Base-by-base conservation (phyloP, 2,797 vertebrate genomes). In the Onychomys arenicola region DNA sequence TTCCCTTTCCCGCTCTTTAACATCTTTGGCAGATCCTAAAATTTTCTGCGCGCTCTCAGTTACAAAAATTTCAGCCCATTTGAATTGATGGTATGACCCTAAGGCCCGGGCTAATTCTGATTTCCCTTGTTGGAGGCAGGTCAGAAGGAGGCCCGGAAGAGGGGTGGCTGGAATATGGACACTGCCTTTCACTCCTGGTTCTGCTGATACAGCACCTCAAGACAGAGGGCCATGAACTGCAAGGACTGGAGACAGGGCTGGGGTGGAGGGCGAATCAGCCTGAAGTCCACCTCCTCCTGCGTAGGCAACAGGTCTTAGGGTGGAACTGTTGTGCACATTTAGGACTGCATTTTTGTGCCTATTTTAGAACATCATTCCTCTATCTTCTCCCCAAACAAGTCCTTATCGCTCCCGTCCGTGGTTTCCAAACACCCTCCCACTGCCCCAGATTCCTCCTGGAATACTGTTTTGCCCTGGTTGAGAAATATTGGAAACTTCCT, bases 1-100 rank as follows among this genome's bases (percentile, higher is more conserved):
- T 87, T 89, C 27, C 27, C 43, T 13, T 93, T 65, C 40, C 57
- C 21, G 46, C 37, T 67, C 29, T 93, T 85, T 61, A 76, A 81
- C n/a, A 76, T 71, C 37, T 91, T 86, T 89, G 89, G 52, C 46
- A 52, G 89, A 52, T 65, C 93, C 71, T 16, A 46, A 85, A 93
- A 69, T 52, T 71, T 77, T 78, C 34, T 69, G n/a, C 16, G 89
- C 13, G 87, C 16, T 82, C 95, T 46, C 10, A 43, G 17, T 89
- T 89, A 87, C 85, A 52, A 88, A 95, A 63, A 59, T 52, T 57
- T 75, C 69, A 77, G 76, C 63, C 19, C 29, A 2, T 77, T 95
- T 67, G 83, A 29, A 43, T 92, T 95, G 73, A 76, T 80, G 61
- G 21, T 14, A 4, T 95, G 75, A 63, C 17, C 75, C 23, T 89